Conservation (phyloP, 2,113 vertebrate genomes). For the Chaetura pelagica region DNA sequence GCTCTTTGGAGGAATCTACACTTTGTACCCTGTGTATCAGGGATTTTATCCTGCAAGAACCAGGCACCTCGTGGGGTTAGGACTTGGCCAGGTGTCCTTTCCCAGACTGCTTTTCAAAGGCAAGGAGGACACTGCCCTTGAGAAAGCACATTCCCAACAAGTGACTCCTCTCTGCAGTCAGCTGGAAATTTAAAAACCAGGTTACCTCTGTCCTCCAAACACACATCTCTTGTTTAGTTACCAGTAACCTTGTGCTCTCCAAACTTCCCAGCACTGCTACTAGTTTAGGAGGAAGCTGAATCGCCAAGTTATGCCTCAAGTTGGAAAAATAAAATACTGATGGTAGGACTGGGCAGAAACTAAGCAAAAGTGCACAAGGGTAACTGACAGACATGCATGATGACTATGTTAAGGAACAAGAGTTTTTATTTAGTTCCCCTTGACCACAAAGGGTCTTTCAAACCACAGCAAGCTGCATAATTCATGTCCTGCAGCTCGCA, state of each 20-base stretch:
- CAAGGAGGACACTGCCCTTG: not conserved
- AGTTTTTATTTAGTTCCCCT: not conserved
- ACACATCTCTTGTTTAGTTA: not conserved
- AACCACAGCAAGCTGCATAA: not conserved
- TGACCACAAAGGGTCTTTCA: not conserved
- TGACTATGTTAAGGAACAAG: not conserved
- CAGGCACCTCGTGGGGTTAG: fast-evolving
- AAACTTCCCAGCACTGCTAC: not conserved
- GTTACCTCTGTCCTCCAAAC: not conserved
- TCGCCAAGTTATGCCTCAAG: not conserved
- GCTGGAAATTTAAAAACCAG: not conserved
- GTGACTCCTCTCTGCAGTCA: not conserved
- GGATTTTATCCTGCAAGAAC: not conserved
- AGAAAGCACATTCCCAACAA: not conserved
- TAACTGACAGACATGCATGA: not conserved
- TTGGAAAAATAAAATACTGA: not conserved
- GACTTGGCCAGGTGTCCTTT: not conserved
- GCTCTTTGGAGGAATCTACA: not conserved
- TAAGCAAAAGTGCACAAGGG: not conserved
- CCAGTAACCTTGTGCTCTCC: not conserved
- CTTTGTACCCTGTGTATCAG: not conserved
- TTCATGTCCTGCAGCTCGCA: not conserved
- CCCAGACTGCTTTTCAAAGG: not conserved
- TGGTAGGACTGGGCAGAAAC: not conserved
- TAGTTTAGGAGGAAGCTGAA: not conserved